Conservation (phyloP, 2,113 vertebrate species). For the Cathartes aura region DNA sequence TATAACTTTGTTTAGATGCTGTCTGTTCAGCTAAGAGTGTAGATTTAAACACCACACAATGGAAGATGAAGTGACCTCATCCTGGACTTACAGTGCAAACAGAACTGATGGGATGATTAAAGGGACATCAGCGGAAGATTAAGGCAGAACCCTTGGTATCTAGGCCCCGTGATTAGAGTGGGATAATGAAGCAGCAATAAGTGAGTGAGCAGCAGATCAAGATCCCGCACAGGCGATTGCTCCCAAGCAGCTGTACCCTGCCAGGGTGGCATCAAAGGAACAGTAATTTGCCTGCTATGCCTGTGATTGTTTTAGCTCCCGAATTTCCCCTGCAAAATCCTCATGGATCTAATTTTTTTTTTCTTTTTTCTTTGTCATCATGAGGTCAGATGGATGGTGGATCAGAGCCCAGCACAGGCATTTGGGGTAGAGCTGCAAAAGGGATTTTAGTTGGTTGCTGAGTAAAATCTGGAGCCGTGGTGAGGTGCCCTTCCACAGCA, state of each 20-base stretch:
- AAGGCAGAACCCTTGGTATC: constrained; percentile 48
- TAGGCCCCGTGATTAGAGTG: neutral
- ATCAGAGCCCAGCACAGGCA: neutral
- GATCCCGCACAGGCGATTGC: neutral
- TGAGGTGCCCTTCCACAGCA: neutral
- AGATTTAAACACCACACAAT: neutral
- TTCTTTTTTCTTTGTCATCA: neutral
- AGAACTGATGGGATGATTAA: constrained; percentile 49
- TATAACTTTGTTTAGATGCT: neutral
- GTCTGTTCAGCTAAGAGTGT: neutral
- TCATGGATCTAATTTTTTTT: neutral
- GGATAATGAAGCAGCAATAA: constrained; percentile 41
- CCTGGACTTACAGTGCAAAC: neutral
- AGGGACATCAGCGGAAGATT: constrained; percentile 29
- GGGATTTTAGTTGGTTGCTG: neutral
- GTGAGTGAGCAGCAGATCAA: constrained; percentile 23
- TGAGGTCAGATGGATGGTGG: neutral
- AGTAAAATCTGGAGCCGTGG: neutral
- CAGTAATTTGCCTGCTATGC: neutral
- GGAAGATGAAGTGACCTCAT: neutral
- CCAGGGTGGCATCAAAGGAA: neutral
- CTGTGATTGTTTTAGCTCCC: neutral
- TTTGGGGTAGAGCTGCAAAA: neutral
- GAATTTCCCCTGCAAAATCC: neutral
- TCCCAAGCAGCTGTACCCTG: neutral